Percentiles rank a stretch among this genome's conserved stretches.
Conservation (phyloP, 2,797 vertebrate genomes). For the Ceyx erithaca region DNA sequence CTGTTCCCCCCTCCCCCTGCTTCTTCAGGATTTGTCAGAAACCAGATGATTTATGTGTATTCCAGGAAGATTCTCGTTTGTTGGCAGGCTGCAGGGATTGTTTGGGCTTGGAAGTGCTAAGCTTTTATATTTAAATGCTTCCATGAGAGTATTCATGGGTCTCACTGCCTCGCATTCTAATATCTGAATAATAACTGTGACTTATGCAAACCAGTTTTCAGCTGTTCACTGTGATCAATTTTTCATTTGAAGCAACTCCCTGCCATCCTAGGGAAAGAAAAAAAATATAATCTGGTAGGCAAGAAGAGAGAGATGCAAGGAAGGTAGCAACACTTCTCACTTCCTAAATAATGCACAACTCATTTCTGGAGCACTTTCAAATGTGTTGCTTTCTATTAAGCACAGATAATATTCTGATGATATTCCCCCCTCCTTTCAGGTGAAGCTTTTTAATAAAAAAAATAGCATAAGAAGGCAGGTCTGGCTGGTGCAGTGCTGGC, state of each 20-base stretch:
- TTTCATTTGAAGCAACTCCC: conserved; percentile 68
- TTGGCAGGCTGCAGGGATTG: conserved; percentile 46
- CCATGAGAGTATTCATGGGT: conserved; percentile 3
- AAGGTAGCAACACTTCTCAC: conserved; percentile 1
- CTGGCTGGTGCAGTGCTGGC: fast-evolving
- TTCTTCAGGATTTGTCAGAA: conserved; percentile 73
- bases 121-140: conserved; percentile 40
- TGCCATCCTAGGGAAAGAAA: not conserved
- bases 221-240: conserved; percentile 60
- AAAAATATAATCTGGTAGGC: conserved; percentile 11
- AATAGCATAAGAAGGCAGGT: not conserved
- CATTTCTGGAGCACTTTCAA: conserved; percentile 50
- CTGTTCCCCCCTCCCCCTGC: conserved; percentile 37
- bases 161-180: conserved; percentile 56
- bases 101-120: not conserved
- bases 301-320: not conserved
- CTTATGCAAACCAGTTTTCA: conserved; percentile 72
- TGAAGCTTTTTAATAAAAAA: not conserved
- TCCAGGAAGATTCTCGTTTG: conserved; percentile 72
- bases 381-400: conserved; percentile 45
- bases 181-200: conserved; percentile 67
- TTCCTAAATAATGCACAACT: conserved; percentile 62
- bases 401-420: not conserved
- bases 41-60: conserved; percentile 78
- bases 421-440: not conserved